Percentiles rank a stretch among this genome's conserved stretches.
phyloP scores from a whole-genome alignment of 1,140 invertebrate species.

The Drosophila ironensis region DNA sequence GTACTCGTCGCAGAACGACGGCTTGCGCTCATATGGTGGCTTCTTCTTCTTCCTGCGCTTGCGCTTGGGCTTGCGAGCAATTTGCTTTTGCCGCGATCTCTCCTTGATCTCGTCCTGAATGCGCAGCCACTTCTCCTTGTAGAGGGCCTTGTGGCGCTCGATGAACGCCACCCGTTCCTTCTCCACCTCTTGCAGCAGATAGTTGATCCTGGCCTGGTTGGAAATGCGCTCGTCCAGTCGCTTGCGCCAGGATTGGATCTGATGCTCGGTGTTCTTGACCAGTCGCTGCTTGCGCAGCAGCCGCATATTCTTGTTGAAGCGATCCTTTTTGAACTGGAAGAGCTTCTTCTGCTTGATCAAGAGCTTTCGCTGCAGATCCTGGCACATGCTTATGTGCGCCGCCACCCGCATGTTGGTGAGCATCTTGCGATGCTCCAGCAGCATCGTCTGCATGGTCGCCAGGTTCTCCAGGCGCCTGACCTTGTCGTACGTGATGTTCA shows the following conservation, averaged over 20 bases:
- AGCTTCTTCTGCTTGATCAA: slow-evolving; percentile 73
- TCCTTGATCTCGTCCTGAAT: slow-evolving; percentile 67
- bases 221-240: slow-evolving; percentile 62
- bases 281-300: slow-evolving; percentile 38
- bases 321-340: slow-evolving; percentile 74
- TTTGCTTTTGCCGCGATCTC: slow-evolving; percentile 6
- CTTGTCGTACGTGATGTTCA: slow-evolving; percentile 47
- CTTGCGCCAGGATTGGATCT: slow-evolving; percentile 66
- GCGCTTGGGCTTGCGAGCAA: slow-evolving; percentile 12
- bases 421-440: slow-evolving; percentile 62
- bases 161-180: slow-evolving; percentile 55
- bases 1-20: slow-evolving; percentile 62
- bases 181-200: slow-evolving; percentile 44
- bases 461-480: slow-evolving; percentile 53
- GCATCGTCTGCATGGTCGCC: slow-evolving; percentile 43
- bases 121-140: slow-evolving; percentile 53
- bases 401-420: slow-evolving; percentile 63
- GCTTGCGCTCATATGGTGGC: slow-evolving; percentile 1
- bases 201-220: slow-evolving; percentile 53
- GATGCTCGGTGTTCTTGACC: slow-evolving; percentile 38
- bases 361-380: slow-evolving; percentile 67
- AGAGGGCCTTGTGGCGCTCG: slow-evolving; percentile 49
- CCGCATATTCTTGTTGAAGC: slow-evolving; percentile 64
- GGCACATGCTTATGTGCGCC: slow-evolving; percentile 43
- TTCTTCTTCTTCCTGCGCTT: slow-evolving; percentile 37